Base-by-base conservation (phyloP, 1,140 invertebrate genomes). In the Cyclina sinensis region DNA sequence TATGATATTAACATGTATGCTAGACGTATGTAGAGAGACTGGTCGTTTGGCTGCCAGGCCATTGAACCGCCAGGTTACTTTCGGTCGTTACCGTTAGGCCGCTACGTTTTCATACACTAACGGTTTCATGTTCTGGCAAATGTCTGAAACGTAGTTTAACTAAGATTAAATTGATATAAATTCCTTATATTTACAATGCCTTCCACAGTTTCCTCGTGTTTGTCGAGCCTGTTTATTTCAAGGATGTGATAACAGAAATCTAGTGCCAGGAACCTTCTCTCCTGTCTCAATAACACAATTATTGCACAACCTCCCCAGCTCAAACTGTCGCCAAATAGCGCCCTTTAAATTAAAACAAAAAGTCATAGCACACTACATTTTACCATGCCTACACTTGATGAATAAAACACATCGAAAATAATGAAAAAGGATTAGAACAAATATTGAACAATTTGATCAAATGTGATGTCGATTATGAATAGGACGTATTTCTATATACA, bases 251-350 rank as follows among this genome's bases (percentile, higher is more conserved):
- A 99, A 95, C 98, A 99, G 96, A 99, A 99, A 96, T 99, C 99
- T 37, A 99, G 96, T 16, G 99, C 98, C 95, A 99, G 99, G 96
- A 99, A 99, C 80, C 99, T 96, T 88, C 98, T 96, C 96, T 99
- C 99, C 94, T 99, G 99, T 0, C 98, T 98, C 59, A 99, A 96
- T 27, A 99, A 96, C n/a, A 98, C 97, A 85, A 99, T 99, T 96
- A 99, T 98, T n/a, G 98, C 97, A 96, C 99, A 99, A 0, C 99
- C 99, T 39, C 99, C 99, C 99, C 99, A 99, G 95, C 99, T 99
- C 0, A 99, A 96, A 18, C 99, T 99, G 96, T 99, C 99, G 21
- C 99, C 99, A 96, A 99, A 99, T 90, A 99, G 96, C 96, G 99
- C 98, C 95, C 98, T 99, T 94, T 18, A 96, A 68, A 21, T 32